Percentiles rank a stretch among this genome's conserved stretches.
phyloP scores from a whole-genome alignment of 23 tunicate species.

The Corella eumyota region DNA sequence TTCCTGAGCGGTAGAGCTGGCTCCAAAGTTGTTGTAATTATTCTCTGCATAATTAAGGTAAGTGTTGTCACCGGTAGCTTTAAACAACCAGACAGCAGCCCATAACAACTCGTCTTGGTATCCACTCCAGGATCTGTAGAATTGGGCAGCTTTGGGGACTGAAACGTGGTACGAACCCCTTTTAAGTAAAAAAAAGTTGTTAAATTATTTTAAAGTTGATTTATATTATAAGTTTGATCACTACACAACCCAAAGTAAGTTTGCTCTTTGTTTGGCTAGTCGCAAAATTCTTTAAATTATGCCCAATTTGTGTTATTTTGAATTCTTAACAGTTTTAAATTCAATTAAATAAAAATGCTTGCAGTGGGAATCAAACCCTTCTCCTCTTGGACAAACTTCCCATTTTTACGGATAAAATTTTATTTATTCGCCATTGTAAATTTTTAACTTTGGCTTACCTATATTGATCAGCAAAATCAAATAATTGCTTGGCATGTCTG shows the following conservation, averaged over 20 bases:
- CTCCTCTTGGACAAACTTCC: too few species aligned
- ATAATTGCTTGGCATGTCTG: conserved; percentile 59
- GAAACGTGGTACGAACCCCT: conserved; percentile 54
- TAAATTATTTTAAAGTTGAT: not conserved
- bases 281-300: too few species aligned
- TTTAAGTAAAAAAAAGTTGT: not conserved
- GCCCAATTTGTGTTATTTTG: too few species aligned
- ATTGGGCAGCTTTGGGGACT: conserved; percentile 22
- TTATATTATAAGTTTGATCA: too few species aligned
- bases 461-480: conserved; percentile 51
- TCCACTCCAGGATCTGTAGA: conserved; percentile 79
- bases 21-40: conserved; percentile 28
- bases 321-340: too few species aligned
- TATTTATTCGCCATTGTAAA: not conserved
- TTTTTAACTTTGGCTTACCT: conserved; percentile 5
- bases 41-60: conserved; percentile 12
- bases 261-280: too few species aligned
- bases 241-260: too few species aligned
- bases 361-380: too few species aligned
- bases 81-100: conserved; percentile 75
- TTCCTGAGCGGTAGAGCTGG: conserved; percentile 12
- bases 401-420: too few species aligned
- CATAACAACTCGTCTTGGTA: conserved; percentile 83
- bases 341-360: too few species aligned
- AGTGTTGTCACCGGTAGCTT: conserved; percentile 26